Base-by-base conservation (phyloP, 2,113 vertebrate species). In the Chaenogobius annularis region DNA sequence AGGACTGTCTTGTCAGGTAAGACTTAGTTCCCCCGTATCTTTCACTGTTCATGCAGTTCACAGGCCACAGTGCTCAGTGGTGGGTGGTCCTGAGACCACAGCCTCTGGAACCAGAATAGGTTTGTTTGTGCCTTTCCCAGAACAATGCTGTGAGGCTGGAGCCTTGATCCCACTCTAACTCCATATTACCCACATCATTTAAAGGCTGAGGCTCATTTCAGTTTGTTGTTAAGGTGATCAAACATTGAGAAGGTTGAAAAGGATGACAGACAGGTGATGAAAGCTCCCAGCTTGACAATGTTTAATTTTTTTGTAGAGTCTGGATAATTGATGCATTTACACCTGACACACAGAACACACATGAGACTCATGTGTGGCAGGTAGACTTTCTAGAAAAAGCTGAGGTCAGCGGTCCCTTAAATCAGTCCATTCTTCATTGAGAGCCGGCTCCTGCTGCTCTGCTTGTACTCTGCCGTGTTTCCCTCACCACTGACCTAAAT, bases 341-440 rank as follows among this genome's bases (percentile, higher is more conserved):
- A 17, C 68, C 1, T 1, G 67, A 58, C 69, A 77, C 37, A 78
- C 65, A 40, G 50, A 83, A 82, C 69, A 66, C 68, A 79, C 65
- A 40, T 74, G 81, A 79, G 84, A 55, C 66, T 72, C 66, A 64
- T 64, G 78, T 80, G 72, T 87, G 78, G 83, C 84, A 83, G 82
- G 81, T 77, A 77, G 70, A 72, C 61, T 47, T 56, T 35, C 64
- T 31, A 10, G 37, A 71, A 69, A 22, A 75, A 81, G 80, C 83
- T 85, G 72, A 82, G 69, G 83, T 90, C 85, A 83, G 85, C 85
- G 72, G 69, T 31, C 5, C 62, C 68, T 40, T 83, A 70, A 84
- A 75, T 74, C 62, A 54, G 61, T 22, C 84, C 48, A 87, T 90
- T 88, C 84, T 88, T 90, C 85, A 86, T 82, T 90, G 86, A 84